Base-by-base conservation (phyloP, 2,888 invertebrate genomes). In the Caenorhabditis doughertyi region DNA sequence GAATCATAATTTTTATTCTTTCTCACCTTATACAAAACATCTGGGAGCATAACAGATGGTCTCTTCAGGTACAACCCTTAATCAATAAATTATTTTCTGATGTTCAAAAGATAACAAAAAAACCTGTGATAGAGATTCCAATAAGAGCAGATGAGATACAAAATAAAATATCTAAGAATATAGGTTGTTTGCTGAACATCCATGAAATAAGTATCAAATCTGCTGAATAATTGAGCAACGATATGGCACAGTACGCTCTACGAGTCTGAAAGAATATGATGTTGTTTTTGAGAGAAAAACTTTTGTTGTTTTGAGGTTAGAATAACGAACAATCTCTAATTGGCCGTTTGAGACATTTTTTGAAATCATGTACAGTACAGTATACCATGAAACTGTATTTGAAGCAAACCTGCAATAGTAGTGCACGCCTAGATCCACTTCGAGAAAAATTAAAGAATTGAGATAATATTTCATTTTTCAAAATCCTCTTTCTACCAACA, bases 211-310 rank as follows among this genome's bases (percentile, higher is more conserved):
- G 56, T 39, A 84, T 76, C 47, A 84, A 42, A 29, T 68, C 79
- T 0, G 79, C 79, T 1, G 82, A 79, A 23, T 84, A 84, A 42
- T 81, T 84, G 21, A 83, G 65, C 18, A 82, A 27, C 0, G 80
- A 77, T 51, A 84, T 74, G 9, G 79, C 80, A 65, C 84, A 84
- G 44, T 80, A 84, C 7, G 82, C 80, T 44, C 84, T 65, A 2
- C 82, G 51, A 8, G 84, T 84, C 84, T 84, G 76, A 2, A 81
- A 68, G n/a, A n/a, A n/a, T n/a, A n/a, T n/a, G n/a, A n/a, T n/a
- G n/a, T n/a, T n/a, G n/a, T n/a, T n/a, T n/a, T n/a, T n/a, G n/a
- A n/a, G n/a, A n/a, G n/a, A n/a, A n/a, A n/a, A n/a, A n/a, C n/a
- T n/a, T n/a, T n/a, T n/a, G n/a, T n/a, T n/a, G n/a, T n/a, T n/a